A percentile compares a stretch with the other conserved stretches of the same genome.
Evolutionary conservation across 2,113 vertebrate genomes (phyloP).

Genomic region (Caretta caretta): DNA sequence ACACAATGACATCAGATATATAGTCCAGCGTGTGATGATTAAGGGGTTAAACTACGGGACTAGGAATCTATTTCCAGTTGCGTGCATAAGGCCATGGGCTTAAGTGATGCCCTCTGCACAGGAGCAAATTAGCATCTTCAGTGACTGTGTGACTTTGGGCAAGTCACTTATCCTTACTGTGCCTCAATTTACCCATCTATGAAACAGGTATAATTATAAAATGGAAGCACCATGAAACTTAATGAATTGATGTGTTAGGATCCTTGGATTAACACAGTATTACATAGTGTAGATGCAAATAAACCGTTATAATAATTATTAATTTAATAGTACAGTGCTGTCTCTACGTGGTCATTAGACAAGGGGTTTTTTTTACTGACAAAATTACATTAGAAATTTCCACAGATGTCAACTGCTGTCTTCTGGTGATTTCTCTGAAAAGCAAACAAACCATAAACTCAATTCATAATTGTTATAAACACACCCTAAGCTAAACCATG

Average conservation of each 20-base stretch:
- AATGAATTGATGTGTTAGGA: neutral
- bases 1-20: neutral
- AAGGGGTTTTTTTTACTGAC: neutral
- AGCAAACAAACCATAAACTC: slow-evolving; percentile 72
- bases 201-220: neutral
- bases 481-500: slow-evolving; percentile 67
- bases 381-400: slow-evolving; percentile 34
- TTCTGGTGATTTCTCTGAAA: slow-evolving; percentile 54
- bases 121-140: neutral
- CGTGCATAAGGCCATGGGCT: neutral
- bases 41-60: neutral
- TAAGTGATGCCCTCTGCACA: neutral
- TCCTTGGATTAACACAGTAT: neutral
- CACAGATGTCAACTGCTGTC: slow-evolving; percentile 68
- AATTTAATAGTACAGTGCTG: slow-evolving; percentile 37
- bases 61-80: neutral
- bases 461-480: slow-evolving; percentile 69
- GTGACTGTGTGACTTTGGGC: accelerated
- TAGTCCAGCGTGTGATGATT: neutral
- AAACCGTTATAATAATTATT: slow-evolving; percentile 44
- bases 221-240: neutral
- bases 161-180: accelerated
- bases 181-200: accelerated
- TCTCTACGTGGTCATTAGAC: slow-evolving; percentile 50
- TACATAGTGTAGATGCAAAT: slow-evolving; percentile 63